Base-by-base conservation (phyloP, 1,140 invertebrate species). In the Aphelinus atriplicis region DNA sequence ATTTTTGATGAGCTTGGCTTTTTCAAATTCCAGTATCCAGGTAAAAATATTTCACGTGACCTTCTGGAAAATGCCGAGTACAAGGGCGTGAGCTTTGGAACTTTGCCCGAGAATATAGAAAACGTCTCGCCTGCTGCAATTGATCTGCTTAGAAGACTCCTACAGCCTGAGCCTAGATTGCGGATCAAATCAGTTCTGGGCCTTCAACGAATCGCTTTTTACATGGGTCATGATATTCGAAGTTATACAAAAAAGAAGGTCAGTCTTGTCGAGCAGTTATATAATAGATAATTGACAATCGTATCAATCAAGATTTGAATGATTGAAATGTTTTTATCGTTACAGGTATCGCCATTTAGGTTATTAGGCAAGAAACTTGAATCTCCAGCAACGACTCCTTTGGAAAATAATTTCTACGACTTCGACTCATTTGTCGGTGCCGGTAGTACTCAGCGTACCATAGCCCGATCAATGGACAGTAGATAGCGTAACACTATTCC, bases 181-280 rank as follows among this genome's bases (percentile, higher is more conserved):
- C 81, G 89, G 65, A 79, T 90, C 5, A 84, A 83, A 71, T 86
- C 85, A 5, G 75, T 90, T 3, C 77, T 85, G 2, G 80, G 79
- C 2, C 80, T 90, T 48, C 85, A 89, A 77, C 81, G 84, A 66
- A 86, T 88, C 63, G 85, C 88, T n/a, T 90, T 90, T 80, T 90
- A 86, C 78, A 86, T 88, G 82, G 85, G 86, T 43, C 78, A 85
- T 64, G 82, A 88, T 74, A 78, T 90, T 65, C 79, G 78, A 26
- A 81, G 78, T 77, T 88, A 84, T 51, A 80, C 79, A 47, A 58
- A 73, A 43, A 88, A 85, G 75, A 81, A 85, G 78, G 86, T 87
- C 71, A 75, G 66, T 48, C 2, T n/a, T 68, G 26, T 26, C 26
- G 26, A 26, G 26, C 26, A 26, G 26, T 26, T 26, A 26, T 26